Percentiles rank a stretch among this genome's conserved stretches.
phyloP scores from a whole-genome alignment of 1,140 invertebrate species.

The Zophobas morio region DNA sequence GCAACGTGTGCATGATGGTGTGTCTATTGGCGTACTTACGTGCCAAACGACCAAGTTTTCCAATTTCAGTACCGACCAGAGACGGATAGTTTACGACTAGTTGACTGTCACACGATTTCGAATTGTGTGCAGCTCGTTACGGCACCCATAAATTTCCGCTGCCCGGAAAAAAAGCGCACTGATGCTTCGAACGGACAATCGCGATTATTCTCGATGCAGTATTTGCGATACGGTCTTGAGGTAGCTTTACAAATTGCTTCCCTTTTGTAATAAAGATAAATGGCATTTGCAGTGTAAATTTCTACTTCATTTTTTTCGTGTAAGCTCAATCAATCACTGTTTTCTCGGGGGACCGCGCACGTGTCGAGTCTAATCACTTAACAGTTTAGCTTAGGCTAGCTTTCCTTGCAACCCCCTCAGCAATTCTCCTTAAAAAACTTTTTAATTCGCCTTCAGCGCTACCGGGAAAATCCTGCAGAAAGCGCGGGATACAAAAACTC shows the following conservation, averaged over 20 bases:
- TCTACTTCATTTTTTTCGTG: conserved; percentile 53
- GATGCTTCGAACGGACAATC: neutral
- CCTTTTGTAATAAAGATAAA: conserved; percentile 52
- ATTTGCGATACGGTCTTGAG: conserved; percentile 44
- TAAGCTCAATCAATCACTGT: conserved; percentile 53
- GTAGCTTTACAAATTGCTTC: conserved; percentile 51
- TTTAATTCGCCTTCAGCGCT: conserved; percentile 23
- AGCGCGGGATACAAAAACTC: conserved; percentile 18
- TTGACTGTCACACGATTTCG: conserved; percentile 35
- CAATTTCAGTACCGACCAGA: conserved; percentile 43
- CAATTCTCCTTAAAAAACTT: conserved; percentile 42
- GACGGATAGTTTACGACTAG: conserved; percentile 47
- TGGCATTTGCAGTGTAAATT: conserved; percentile 51
- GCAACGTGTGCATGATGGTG: conserved; percentile 41
- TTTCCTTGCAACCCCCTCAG: conserved; percentile 35
- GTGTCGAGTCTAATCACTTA: conserved; percentile 57
- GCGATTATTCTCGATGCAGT: conserved; percentile 33
- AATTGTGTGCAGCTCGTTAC: conserved; percentile 3
- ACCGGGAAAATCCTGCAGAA: conserved; percentile 16
- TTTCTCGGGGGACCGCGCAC: conserved; percentile 48
- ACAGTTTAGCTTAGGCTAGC: conserved; percentile 48
- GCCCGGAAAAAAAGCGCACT: neutral
- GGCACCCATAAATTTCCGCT: conserved; percentile 3
- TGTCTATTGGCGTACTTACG: conserved; percentile 39
- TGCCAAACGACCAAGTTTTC: conserved; percentile 47